Evolutionary conservation across 2,113 vertebrate species (phyloP).

Genomic region (Lanius collurio): DNA sequence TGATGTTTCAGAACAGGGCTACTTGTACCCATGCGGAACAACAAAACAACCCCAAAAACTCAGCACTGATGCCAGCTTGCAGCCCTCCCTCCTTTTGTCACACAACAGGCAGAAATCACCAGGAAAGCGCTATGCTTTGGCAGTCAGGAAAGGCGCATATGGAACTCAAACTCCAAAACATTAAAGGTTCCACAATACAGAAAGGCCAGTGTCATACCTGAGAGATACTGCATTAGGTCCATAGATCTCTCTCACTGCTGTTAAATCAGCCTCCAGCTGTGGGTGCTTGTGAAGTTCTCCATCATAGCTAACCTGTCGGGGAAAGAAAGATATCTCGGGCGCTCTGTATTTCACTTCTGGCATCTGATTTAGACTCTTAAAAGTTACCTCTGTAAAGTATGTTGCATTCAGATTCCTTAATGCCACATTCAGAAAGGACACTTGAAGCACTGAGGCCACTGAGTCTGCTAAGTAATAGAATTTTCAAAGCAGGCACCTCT

Average conservation of each 20-base stretch:
- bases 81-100: neutral
- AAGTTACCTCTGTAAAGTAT: neutral
- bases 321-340: neutral
- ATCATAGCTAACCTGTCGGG: conserved; percentile 83
- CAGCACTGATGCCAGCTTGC: neutral
- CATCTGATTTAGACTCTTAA: neutral
- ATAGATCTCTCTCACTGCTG: conserved; percentile 86
- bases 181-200: neutral
- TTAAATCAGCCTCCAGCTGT: conserved; percentile 86
- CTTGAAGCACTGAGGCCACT: neutral
- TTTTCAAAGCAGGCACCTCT: neutral
- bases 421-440: neutral
- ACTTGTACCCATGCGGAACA: neutral
- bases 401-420: neutral
- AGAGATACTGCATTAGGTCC: conserved; percentile 89
- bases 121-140: neutral
- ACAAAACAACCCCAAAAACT: neutral
- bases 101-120: neutral
- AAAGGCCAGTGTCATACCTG: conserved; percentile 71
- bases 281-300: conserved; percentile 90
- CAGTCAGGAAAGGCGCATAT: neutral
- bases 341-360: neutral
- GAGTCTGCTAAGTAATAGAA: neutral
- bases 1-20: neutral
- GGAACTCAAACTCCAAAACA: neutral